Base-by-base conservation (phyloP, 2,888 invertebrate species). In the Napeogenes inachia region DNA sequence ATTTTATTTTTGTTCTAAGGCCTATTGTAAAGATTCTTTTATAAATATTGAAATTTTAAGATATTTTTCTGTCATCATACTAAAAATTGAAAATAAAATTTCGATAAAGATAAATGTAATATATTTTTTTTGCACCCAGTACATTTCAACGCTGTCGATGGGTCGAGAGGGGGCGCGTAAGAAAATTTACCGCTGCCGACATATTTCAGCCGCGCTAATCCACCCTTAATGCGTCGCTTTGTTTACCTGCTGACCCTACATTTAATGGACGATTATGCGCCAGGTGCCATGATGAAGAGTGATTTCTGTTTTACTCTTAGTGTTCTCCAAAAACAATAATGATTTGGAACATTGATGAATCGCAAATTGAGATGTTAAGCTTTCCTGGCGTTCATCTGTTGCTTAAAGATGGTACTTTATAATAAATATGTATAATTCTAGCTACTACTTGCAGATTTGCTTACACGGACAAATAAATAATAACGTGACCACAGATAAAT, bases 151-250 rank as follows among this genome's bases (percentile, higher is more conserved):
- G 75, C 80, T 87, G 89, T 89, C 89, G 89, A 89, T 88, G 85
- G 80, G 75, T 75, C 73, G 75, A 85, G 84, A 78, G 87, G 85
- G 85, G 84, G 84, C 80, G 76, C 79, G 87, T 85, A 89, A 89
- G 89, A 87, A 89, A 89, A 89, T 90, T 90, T 88, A 90, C 89
- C 87, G 84, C 86, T 87, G 79, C 85, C 81, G 82, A 80, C 87
- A 87, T 89, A 89, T 87, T 88, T 89, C 87, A 89, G 83, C 83
- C 82, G 80, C 82, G 89, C 84, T 89, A 90, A 89, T 90, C 89
- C 87, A 85, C 87, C 89, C 87, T 84, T 89, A 89, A 89, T 89
- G 88, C 82, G 85, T 81, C 84, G 86, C 86, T 85, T 85, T 89
- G 88, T 89, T 89, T 89, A 88, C 86, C 86, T 88, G 85, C 87